Evolutionary conservation across 2,113 vertebrate genomes (phyloP), one percentile per base, ranked within the genome.

Genomic region (Electrona antarctica): DNA sequence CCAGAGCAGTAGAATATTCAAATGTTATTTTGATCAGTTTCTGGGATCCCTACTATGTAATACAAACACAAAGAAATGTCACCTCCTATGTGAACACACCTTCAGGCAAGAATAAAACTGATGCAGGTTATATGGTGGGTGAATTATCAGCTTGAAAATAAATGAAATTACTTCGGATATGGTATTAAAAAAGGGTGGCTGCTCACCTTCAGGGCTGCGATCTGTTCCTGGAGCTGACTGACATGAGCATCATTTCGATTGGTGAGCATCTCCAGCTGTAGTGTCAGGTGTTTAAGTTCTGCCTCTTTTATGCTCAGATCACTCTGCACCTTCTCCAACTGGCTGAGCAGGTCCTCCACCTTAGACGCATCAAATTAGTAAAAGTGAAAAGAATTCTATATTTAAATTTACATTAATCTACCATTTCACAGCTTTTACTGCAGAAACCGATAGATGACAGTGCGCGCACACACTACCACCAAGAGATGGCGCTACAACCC

Each of bases 241-340:
- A 93, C 85, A 8, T 79, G 87, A 14, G 74, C 58, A 4, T 81
- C 21, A 47, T 76, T 90, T 12, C 91, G 84, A 47, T 70, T 91
- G 48, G 87, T 91, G 55, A 94, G 87, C 1, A 91, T 55, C 62
- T 95, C 95, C 71, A 95, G 83, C 68, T 97, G 90, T 59, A 95
- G 76, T 11, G 91, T 92, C 66, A 96, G 89, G 65, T 93, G 94
- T 54, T 94, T 3, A 6, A 95, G 83, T 71, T 96, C 95, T 15
- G 93, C 89, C 0, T 91, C 93, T 82, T 93, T 95, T 69, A 88
- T 91, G 51, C 58, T 84, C 67, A 96, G 60, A 49, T 93, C 90
- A 3, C 89, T 90, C 88, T 95, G 94, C 33, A 93, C 85, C 41
- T 90, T 85, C 60, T 95, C 92, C 49, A 96, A 74, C 68, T 95